Base-by-base conservation (phyloP, 2,113 vertebrate species). In the Oceanodroma tethys region DNA sequence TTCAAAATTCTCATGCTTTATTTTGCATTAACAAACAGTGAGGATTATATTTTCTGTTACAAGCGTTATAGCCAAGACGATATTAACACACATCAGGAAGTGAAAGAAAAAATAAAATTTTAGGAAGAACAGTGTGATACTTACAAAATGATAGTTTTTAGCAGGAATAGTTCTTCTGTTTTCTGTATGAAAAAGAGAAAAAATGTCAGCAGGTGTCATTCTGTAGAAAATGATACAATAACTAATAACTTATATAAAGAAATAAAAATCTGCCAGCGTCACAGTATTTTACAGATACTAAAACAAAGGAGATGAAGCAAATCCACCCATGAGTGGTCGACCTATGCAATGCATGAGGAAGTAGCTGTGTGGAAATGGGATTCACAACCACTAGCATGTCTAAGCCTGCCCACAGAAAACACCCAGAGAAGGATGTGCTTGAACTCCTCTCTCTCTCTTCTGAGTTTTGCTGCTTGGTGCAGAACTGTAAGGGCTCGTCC, bases 131-230 rank as follows among this genome's bases (percentile, higher is more conserved):
- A 9, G 3, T n/a, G 7, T n/a, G 16, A 10, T 87, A 98, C 98
- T 98, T 96, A 98, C 98, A 7, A 47, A 38, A 20, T 65, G 2
- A 3, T 42, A 78, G n/a, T 40, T 85, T 50, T 95, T 68, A n/a
- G 59, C 38, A 2, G 58, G 29, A 27, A 43, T 8, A 12, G 52
- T 76, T 81, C 38, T 93, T 81, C 84, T 92, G 22, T 95, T 96
- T 98, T 97, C 90, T 78, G 62, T 85, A n/a, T 42, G 9, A 95
- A 97, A 91, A 36, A 89, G 34, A 95, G 40, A 67, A 43, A 76
- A 91, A 30, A 65, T n/a, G 2, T 95, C 79, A 95, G 78, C 66
- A 73, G 90, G 25, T 76, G 47, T 81, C 23, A 80, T 95, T 93
- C 47, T 83, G n/a, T 38, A 66, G 70, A 90, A 91, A 50, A 50